Evolutionary conservation across 1,140 invertebrate genomes (phyloP).

Genomic region (Alviniconcha marisindica): DNA sequence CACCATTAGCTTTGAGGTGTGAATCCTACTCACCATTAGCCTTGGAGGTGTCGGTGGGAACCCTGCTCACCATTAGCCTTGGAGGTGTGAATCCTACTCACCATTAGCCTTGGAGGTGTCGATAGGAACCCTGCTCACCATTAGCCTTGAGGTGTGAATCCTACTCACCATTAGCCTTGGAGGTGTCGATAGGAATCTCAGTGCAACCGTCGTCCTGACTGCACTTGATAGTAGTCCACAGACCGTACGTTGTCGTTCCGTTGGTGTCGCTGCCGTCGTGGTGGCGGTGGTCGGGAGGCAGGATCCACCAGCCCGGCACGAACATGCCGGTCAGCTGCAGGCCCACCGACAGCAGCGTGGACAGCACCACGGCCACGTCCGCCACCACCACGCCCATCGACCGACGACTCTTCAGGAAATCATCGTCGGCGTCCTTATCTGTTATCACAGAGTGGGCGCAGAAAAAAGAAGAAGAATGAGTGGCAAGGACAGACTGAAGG

Average conservation of each 20-base stretch:
- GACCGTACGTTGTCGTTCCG: conserved; percentile 23
- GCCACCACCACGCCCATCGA: background rate
- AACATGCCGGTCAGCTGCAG: conserved; percentile 31
- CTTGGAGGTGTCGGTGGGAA: too few relatives aligned
- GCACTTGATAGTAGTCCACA: conserved; percentile 26
- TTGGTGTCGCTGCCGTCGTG: conserved; percentile 14
- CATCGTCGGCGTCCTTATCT: background rate
- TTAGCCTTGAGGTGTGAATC: background rate
- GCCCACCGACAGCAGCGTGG: conserved; percentile 10
- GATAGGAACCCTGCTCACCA: too few relatives aligned
- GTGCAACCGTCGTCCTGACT: background rate
- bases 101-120: too few relatives aligned
- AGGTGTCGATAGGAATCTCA: background rate
- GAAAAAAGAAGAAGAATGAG: background rate
- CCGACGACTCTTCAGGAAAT: background rate
- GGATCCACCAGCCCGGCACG: conserved; percentile 34
- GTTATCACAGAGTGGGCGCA: background rate
- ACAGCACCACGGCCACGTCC: background rate
- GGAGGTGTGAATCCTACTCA: too few relatives aligned
- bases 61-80: too few relatives aligned
- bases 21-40: too few relatives aligned
- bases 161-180: conserved; percentile 26
- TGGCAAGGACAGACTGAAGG: background rate
- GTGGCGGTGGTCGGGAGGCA: conserved; percentile 19
- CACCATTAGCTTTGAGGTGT: too few relatives aligned